phyloP scores from a whole-genome alignment of 2,113 vertebrate species.

The Arizona elegans region DNA sequence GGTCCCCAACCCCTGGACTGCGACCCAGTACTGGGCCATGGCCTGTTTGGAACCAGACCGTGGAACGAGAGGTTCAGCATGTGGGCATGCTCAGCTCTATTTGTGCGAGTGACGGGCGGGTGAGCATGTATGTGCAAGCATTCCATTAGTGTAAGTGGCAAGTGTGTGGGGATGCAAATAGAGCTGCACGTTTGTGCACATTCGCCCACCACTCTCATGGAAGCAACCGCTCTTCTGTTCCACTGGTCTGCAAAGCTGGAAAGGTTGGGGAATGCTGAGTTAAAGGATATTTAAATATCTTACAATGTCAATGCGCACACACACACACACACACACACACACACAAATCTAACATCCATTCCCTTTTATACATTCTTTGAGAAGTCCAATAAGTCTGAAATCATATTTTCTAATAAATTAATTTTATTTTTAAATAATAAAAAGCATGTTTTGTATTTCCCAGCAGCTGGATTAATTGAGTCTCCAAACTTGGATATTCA shows the following conservation, averaged over 20 bases:
- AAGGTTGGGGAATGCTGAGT: neutral
- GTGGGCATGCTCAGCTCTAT: rapidly evolving
- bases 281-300: neutral
- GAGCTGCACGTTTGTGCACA: neutral
- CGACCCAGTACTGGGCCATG: neutral
- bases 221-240: neutral
- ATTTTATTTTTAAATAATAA: neutral
- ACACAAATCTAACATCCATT: neutral
- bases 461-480: neutral
- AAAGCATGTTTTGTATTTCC: neutral
- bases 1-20: neutral
- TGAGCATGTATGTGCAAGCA: neutral
- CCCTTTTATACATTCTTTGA: neutral
- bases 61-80: rapidly evolving
- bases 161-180: neutral
- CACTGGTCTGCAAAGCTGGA: neutral
- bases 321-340: neutral
- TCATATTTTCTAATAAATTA: neutral
- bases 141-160: neutral
- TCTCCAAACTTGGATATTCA: neutral
- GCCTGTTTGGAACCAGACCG: neutral
- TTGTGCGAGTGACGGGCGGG: neutral
- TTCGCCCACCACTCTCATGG: neutral
- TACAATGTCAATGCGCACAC: neutral
- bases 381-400: neutral